Conservation (phyloP, 2,113 vertebrate species). For the Chaetodon auriga region DNA sequence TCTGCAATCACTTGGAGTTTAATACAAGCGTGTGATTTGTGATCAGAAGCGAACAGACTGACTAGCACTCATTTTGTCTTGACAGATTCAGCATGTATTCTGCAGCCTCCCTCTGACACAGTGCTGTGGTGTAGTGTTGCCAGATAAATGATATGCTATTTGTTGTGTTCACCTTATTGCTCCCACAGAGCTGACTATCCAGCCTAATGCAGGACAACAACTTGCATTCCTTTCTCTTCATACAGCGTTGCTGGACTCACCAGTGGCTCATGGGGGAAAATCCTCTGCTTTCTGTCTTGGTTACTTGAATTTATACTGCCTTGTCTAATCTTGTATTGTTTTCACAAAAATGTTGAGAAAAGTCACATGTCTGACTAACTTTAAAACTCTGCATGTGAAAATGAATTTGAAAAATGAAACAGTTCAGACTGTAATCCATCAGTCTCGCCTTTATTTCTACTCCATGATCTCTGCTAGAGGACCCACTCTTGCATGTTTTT, state of each 20-base stretch:
- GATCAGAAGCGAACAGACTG: neutral
- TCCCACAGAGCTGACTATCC: neutral
- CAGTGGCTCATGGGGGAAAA: neutral
- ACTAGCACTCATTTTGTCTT: neutral
- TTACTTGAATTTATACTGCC: neutral
- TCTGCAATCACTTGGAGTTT: neutral
- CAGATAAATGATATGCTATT: neutral
- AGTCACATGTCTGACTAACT: neutral
- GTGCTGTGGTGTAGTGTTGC: neutral
- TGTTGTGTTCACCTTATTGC: neutral
- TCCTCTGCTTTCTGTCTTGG: constrained; percentile 7
- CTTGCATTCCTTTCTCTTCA: neutral
- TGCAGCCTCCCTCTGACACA: neutral
- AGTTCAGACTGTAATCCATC: neutral
- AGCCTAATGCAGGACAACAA: neutral
- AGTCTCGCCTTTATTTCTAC: neutral
- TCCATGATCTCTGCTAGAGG: neutral
- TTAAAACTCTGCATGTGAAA: no score
- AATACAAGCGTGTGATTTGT: neutral
- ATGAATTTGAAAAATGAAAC: neutral
- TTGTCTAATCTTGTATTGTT: neutral
- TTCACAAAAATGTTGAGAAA: neutral
- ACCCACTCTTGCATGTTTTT: neutral
- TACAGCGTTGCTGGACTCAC: neutral
- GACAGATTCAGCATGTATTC: neutral